These are phyloP conservation scores for Melanostoma scalare DNA, from an alignment of 2,888 invertebrate genomes.

Conservation along the genomic window DNA sequence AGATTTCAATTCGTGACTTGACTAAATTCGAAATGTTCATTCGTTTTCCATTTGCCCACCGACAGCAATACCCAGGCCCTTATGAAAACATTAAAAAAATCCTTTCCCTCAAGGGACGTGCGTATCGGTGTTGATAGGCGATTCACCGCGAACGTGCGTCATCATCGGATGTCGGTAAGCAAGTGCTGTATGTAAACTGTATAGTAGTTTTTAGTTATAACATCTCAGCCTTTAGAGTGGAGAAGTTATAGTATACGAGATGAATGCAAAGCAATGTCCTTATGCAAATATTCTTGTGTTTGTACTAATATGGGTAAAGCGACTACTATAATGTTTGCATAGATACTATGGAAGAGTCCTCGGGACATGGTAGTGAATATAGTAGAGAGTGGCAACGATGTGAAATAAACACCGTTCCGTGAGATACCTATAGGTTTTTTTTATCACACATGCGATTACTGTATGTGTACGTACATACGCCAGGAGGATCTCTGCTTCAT, in stretches of 20 bases:
- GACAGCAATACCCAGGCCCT: not conserved
- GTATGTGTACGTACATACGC: not conserved
- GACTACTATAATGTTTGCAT: slow-evolving; percentile 28
- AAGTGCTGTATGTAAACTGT: not conserved
- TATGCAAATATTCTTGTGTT: slow-evolving; percentile 43
- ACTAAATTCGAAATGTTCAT: too few relatives aligned
- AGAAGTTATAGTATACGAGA: not conserved
- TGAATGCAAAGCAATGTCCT: slow-evolving; percentile 49
- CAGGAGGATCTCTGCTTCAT: not conserved
- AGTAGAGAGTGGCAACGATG: slow-evolving; percentile 8
- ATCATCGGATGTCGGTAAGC: not conserved
- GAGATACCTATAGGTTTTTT: not conserved
- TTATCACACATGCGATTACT: not conserved
- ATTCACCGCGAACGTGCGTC: slow-evolving; percentile 5
- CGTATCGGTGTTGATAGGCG: not conserved
- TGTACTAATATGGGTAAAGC: slow-evolving; percentile 54
- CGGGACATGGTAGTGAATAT: slow-evolving; percentile 29
- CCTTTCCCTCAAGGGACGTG: not conserved
- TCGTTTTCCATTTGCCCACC: not conserved
- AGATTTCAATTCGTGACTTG: too few relatives aligned
- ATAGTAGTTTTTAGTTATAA: slow-evolving; percentile 15
- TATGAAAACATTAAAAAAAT: not conserved
- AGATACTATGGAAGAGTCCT: slow-evolving; percentile 12
- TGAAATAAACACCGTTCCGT: slow-evolving; percentile 15
- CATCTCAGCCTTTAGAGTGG: slow-evolving; percentile 6